Percentiles rank a stretch among this genome's conserved stretches.
phyloP scores from a whole-genome alignment of 2,113 vertebrate species.

The Eonycteris spelaea region DNA sequence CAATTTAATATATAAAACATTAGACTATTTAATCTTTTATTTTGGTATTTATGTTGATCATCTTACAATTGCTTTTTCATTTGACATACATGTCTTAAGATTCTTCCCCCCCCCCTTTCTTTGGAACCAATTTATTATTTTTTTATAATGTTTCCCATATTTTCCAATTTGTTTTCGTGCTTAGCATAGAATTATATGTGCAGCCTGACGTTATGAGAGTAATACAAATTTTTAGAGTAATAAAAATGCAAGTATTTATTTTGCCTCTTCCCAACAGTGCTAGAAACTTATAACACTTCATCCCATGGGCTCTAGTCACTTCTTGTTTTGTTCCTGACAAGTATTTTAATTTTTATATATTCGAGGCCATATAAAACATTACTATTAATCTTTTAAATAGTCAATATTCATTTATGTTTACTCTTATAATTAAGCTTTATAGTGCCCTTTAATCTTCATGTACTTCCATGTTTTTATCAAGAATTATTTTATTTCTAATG shows the following conservation, averaged over 20 bases:
- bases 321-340: background rate
- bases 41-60: background rate
- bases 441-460: background rate
- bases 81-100: background rate
- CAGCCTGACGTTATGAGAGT: background rate
- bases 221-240: background rate
- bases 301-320: background rate
- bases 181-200: background rate
- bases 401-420: background rate
- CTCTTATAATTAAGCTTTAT: background rate
- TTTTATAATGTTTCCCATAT: background rate
- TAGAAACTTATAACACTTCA: background rate
- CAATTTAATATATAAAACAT: background rate
- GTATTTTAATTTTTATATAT: background rate
- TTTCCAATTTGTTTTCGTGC: background rate
- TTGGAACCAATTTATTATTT: background rate
- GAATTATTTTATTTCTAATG: background rate
- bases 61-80: background rate
- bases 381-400: background rate
- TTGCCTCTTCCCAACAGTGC: background rate
- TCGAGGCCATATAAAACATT: background rate
- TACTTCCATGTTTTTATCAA: background rate
- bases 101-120: background rate
- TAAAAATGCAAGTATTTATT: background rate
- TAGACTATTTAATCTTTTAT: background rate